Percentiles rank a stretch among this genome's conserved stretches.
Conservation (phyloP, 1,140 invertebrate species). For the Carposina sasakii region DNA sequence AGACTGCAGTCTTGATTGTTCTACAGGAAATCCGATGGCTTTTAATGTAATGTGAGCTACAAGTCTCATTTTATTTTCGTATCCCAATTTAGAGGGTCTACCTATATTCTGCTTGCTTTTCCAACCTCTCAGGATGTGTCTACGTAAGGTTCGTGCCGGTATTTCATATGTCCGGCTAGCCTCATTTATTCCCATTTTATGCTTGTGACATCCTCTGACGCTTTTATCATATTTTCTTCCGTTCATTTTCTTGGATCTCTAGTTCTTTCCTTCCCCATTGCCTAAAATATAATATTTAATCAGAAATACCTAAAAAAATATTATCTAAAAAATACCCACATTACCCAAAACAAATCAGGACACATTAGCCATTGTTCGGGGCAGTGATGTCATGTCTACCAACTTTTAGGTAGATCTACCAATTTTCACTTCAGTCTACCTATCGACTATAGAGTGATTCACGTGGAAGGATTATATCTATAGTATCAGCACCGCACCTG, state of each 20-base stretch:
- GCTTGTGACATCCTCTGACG: background rate
- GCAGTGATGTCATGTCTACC: background rate
- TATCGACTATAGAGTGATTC: too few species aligned
- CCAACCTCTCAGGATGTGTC: background rate
- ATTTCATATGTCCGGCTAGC: background rate
- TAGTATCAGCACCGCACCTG: too few species aligned
- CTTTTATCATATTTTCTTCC: background rate
- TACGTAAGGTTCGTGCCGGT: background rate
- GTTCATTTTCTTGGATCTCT: background rate
- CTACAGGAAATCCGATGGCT: constrained; percentile 17
- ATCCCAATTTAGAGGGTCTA: constrained; percentile 15
- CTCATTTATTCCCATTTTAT: background rate
- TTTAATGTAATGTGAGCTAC: constrained; percentile 24
- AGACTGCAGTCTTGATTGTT: constrained; percentile 6
- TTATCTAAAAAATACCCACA: background rate
- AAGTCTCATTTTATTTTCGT: constrained; percentile 18
- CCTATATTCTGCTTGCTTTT: background rate
- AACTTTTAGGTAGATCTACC: too few species aligned
- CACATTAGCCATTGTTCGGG: background rate
- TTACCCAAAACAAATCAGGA: background rate
- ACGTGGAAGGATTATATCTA: too few species aligned
- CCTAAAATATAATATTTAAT: background rate
- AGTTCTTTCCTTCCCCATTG: background rate
- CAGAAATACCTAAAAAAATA: background rate
- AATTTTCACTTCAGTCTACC: too few species aligned